phyloP scores from a whole-genome alignment of 30 jellyfish, hydroid and myxozoan genomes.

The Euphysa ruthae region DNA sequence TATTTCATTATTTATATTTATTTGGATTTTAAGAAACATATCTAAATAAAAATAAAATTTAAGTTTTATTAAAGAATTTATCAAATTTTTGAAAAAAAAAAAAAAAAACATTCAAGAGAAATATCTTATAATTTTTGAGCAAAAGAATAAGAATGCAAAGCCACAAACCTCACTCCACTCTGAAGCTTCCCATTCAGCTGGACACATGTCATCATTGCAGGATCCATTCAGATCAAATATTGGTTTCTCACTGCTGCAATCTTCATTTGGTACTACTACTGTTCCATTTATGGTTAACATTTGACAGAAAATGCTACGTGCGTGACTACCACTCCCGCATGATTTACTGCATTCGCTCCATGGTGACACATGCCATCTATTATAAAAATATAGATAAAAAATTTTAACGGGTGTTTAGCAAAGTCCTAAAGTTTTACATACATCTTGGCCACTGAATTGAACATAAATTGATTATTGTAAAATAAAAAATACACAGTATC shows the following conservation, averaged over 20 bases:
- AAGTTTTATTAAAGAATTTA: no score
- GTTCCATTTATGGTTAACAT: conserved; percentile 10
- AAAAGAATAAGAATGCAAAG: no score
- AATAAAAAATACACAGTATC: no score
- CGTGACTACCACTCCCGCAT: conserved; percentile 55
- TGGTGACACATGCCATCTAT: conserved; percentile 54
- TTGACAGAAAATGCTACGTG: conserved; percentile 41
- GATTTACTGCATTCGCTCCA: conserved; percentile 54
- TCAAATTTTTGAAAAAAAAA: no score
- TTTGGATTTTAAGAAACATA: no score
- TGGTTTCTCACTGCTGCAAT: conserved; percentile 42
- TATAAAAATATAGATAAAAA: neutral
- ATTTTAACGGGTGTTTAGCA: neutral
- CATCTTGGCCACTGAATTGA: no score
- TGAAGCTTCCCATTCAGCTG: conserved; percentile 47
- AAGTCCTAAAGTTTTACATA: no score
- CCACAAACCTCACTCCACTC: conserved; percentile 42
- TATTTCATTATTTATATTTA: no score
- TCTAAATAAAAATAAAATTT: no score
- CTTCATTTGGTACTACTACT: conserved; percentile 11
- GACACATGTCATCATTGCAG: conserved; percentile 51
- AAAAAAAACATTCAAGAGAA: no score
- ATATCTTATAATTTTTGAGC: no score
- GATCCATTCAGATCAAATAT: neutral
- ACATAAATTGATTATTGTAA: no score